Base-by-base conservation (phyloP, 2,888 invertebrate genomes). In the Harpalus rubripes region DNA sequence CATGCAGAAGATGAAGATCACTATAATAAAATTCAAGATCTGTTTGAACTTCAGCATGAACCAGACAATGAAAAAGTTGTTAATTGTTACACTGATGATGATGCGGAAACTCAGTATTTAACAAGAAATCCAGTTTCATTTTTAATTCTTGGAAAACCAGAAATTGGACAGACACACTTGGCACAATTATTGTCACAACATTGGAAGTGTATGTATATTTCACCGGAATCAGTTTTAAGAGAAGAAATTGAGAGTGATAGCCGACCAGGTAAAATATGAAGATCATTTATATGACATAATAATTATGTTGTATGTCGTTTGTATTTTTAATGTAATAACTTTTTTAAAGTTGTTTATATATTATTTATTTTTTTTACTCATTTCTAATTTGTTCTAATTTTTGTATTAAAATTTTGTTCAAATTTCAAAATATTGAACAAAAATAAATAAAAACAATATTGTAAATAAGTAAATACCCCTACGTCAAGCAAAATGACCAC, bases 121-220 rank as follows among this genome's bases (percentile, higher is more conserved):
- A 88, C 88, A 61, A 89, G 91, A 1, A 92, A 92, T 85, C 94
- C 95, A 7, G 91, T 92, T 7, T 93, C 92, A 78, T 95, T 94
- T 88, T 88, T 94, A 59, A 92, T 95, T 86, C 88, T 94, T 32
- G 93, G 94, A 0, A 95, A 95, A 91, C 93, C 94, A 0, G 93
- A 92, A 2, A 88, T 92, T 26, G 93, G 92, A 39, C 91, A 92
- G 72, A 91, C 91, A 85, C 90, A 91, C 84, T 89, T 95, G 7
- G 95, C 93, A 7, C 92, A 93, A 90, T 89, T 91, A 72, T 88
- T 95, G 63, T 92, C 94, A 0, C 92, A 93, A 81, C 91, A 93
- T 87, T 92, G 93, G 88, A 92, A 93, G 26, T 93, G 94, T 87
- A 89, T 94, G 59, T 93, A 94, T 87, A 90, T 95, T 39, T 93